Base-by-base conservation (phyloP, 2,113 vertebrate genomes). In the Cepphus grylle region DNA sequence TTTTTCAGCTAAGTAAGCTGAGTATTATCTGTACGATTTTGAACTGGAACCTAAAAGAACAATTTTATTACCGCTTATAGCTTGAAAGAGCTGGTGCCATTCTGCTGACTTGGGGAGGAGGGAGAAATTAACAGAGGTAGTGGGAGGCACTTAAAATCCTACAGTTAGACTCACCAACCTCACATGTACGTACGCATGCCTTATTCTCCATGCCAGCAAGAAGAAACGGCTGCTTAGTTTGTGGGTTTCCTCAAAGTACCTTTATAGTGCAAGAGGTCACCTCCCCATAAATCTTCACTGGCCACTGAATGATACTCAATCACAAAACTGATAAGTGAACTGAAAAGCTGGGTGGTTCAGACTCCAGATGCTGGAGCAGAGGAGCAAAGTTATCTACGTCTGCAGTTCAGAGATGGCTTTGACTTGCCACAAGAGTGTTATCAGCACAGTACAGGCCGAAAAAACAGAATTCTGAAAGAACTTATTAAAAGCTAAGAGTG, bases 171-270 rank as follows among this genome's bases (percentile, higher is more conserved):
- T 42, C 52, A 42, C 29, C 40, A 45, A 42, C 62, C 29, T 62
- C 6, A 0, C 58, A 19, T 2, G 3, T 38, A 70, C 0, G 1
- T n/a, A 30, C 3, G 15, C 21, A 12, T 7, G 11, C 30, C 45
- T 45, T 71, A 4, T 22, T 77, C 69, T 62, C 36, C 56, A 5
- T 8, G 23, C 43, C 30, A 70, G 66, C 49, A 73, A 59, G 30
- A 32, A 52, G 76, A 70, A 86, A 73, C 8, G 26, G 9, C 63
- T 77, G 56, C 70, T 43, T 2, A 25, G 26, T 11, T 6, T 0
- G 0, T 52, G 62, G 8, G 4, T 47, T 40, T 73, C 43, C 55
- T 82, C 55, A 65, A 43, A 82, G 45, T 22, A n/a, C 17, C 47
- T 73, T 78, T 8, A 34, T 4, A 74, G 36, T 38, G 38, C 26